Evolutionary conservation across 2,113 vertebrate species (phyloP).

Genomic region (Lepidothrix coronata): DNA sequence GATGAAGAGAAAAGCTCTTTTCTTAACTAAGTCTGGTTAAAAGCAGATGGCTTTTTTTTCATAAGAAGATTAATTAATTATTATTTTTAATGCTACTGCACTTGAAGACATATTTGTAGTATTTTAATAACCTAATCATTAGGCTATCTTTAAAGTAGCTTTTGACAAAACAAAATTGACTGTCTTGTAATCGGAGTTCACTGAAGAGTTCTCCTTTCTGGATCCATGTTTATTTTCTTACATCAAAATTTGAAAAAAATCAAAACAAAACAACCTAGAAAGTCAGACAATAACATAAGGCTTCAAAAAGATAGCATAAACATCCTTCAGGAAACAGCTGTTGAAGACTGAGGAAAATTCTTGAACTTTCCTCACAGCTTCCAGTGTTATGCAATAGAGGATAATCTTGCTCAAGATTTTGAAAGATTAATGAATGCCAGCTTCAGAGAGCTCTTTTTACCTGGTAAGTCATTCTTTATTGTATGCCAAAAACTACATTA

Average conservation of each 20-base stretch:
- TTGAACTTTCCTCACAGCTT: conserved; percentile 68
- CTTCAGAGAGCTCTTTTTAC: conserved; percentile 57
- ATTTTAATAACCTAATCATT: not conserved
- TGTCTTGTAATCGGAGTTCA: conserved; percentile 47
- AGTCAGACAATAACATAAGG: not conserved
- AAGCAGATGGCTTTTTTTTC: not conserved
- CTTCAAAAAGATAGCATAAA: not conserved
- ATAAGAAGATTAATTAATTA: not conserved
- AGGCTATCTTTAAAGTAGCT: not conserved
- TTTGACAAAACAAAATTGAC: conserved; percentile 39
- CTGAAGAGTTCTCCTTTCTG: conserved; percentile 43
- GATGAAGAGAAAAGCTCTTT: not conserved
- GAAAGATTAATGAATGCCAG: conserved; percentile 36
- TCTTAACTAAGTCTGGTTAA: not conserved
- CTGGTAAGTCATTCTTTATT: conserved; percentile 40
- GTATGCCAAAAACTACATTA: conserved; percentile 6
- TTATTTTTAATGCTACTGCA: not conserved
- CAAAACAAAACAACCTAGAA: not conserved
- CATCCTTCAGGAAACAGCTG: conserved; percentile 1
- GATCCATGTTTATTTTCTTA: conserved; percentile 26
- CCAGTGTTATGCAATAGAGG: conserved; percentile 47
- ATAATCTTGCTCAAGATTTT: conserved; percentile 55
- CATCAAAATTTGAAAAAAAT: not conserved
- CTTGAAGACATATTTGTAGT: not conserved
- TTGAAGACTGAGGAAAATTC: conserved; percentile 56